phyloP scores from a whole-genome alignment of 2,888 invertebrate genomes.

The Eucera pruinosa region DNA sequence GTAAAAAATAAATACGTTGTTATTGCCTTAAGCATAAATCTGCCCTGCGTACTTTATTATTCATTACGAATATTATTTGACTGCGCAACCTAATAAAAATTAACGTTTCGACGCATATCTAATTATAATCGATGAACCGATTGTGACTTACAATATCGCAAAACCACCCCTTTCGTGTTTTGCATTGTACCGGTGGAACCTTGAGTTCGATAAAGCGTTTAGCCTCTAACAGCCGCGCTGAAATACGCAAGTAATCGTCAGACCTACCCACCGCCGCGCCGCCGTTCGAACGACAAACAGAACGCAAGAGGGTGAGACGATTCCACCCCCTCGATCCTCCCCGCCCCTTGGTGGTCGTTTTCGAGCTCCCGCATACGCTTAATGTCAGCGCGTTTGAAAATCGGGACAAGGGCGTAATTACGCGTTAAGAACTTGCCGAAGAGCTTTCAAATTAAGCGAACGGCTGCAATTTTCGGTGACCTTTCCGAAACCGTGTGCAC shows the following conservation, averaged over 20 bases:
- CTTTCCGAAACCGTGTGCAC: slow-evolving; percentile 29
- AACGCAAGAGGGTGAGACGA: slow-evolving; percentile 28
- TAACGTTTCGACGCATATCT: no score
- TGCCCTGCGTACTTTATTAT: no score
- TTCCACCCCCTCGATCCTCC: not conserved
- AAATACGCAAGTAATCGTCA: not conserved
- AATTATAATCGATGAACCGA: no score
- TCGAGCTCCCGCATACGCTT: slow-evolving; percentile 44
- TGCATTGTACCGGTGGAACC: no score
- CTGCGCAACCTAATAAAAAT: no score
- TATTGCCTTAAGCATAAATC: no score
- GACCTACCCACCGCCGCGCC: not conserved
- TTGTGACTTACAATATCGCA: no score
- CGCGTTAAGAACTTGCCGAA: slow-evolving; percentile 55
- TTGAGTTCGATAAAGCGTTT: no score
- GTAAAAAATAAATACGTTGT: no score
- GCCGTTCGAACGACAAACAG: slow-evolving; percentile 38
- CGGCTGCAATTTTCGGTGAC: slow-evolving; percentile 61
- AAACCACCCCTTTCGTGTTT: no score
- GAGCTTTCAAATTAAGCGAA: slow-evolving; percentile 61
- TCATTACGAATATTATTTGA: no score
- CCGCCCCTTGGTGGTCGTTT: slow-evolving; percentile 1
- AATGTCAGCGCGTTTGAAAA: slow-evolving; percentile 60
- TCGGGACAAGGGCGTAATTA: slow-evolving; percentile 57
- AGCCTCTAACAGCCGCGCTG: not conserved